Percentiles rank a stretch among this genome's conserved stretches.
These are phyloP conservation scores for Mormyrus lacerda DNA, from an alignment of 2,113 vertebrate species.

Conservation along the genomic window DNA sequence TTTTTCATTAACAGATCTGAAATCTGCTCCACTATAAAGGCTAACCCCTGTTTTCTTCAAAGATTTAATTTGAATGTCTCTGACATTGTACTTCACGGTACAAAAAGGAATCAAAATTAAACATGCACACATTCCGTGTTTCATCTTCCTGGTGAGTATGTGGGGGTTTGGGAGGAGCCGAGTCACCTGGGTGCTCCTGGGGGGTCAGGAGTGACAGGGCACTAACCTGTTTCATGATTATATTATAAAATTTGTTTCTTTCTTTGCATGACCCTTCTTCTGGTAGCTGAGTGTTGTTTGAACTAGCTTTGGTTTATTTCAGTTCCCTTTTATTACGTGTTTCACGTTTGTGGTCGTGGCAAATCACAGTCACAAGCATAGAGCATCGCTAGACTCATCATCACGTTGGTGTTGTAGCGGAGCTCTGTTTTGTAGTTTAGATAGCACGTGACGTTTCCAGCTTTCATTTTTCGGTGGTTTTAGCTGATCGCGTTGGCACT, in stretches of 20 bases:
- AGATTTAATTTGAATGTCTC: background rate
- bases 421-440: background rate
- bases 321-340: background rate
- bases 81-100: background rate
- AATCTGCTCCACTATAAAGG: background rate
- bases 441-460: background rate
- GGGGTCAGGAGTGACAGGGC: background rate
- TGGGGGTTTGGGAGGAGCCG: background rate
- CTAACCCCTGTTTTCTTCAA: background rate
- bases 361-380: background rate
- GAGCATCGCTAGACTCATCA: background rate
- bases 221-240: background rate
- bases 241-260: background rate
- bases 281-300: background rate
- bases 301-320: background rate
- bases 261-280: background rate
- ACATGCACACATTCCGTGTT: background rate
- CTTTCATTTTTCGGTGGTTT: background rate
- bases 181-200: background rate
- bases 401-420: background rate
- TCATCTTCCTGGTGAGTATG: background rate
- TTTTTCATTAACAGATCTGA: background rate
- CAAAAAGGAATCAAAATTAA: background rate
- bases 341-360: background rate
- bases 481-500: background rate